Base-by-base conservation (phyloP, 2,797 vertebrate species). In the Leptatherina wallacei region DNA sequence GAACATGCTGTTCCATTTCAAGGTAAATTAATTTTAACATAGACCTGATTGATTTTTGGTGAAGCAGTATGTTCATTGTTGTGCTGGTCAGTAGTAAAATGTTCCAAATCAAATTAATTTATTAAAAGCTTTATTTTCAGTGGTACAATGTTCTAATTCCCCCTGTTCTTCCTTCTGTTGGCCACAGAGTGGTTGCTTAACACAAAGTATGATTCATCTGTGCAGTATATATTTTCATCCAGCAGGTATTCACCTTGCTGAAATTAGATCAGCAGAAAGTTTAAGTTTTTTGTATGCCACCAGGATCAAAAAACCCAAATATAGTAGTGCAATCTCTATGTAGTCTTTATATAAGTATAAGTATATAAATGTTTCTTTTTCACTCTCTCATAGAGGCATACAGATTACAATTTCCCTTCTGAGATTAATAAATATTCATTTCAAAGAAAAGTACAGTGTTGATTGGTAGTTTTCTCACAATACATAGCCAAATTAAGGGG, bases 1-100 rank as follows among this genome's bases (percentile, higher is more conserved):
- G 85, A 87, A 85, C 84, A 82, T 16, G 76, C 51, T 85, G 65
- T 69, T 83, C 30, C 42, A 75, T 64, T 75, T 78, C 71, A 82
- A 84, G 71, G 62, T 83, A 69, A 89, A 90, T 88, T 88, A 61
- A 83, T 75, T 83, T 77, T 5, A 81, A 76, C 73, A 78, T 59
- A 71, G 76, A 73, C 36, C 64, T 77, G 74, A 90, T 67, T 82
- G 76, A 85, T 84, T 85, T 81, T 27, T 68, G 32, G 42, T 58
- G 56, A 68, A 70, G 47, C 13, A 0, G 27, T 56, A 20, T 67
- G 30, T 59, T 35, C 58, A 59, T n/a, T 57, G 22, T 44, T 42
- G 36, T 61, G 16, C 16, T 69, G 35, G 42, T 67, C 61, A 71
- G 54, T 38, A 2, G 4, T n/a, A 27, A 66, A 57, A 64, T 3